Percentiles rank a stretch among this genome's conserved stretches.
phyloP scores from a whole-genome alignment of 2,888 invertebrate genomes.

The Lochmaea capreae region DNA sequence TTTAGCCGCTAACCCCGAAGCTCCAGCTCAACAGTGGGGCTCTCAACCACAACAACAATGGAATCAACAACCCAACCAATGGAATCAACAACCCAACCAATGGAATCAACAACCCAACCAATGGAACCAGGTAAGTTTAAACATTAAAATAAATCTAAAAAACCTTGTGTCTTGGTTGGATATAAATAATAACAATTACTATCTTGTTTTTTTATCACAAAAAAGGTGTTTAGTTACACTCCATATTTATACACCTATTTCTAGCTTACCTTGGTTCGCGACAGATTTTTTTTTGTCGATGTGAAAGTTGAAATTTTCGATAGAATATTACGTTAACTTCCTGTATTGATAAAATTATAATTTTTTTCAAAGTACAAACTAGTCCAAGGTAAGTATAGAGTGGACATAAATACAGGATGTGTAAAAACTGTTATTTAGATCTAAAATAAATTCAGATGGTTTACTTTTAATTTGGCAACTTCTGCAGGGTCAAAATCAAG shows the following conservation, averaged over 20 bases:
- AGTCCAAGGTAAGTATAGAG: neutral
- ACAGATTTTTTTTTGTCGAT: neutral
- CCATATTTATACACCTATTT: neutral
- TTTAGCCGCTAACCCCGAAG: constrained; percentile 60
- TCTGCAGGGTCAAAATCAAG: constrained; percentile 32
- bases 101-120: constrained; percentile 36
- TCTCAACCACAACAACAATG: constrained; percentile 44
- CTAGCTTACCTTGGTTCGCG: neutral
- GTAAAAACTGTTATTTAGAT: neutral
- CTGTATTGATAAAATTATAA: constrained; percentile 3
- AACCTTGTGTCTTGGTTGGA: too few species aligned
- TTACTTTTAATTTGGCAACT: neutral
- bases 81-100: constrained; percentile 14
- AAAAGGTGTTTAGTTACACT: neutral
- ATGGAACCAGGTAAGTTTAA: constrained; percentile 33
- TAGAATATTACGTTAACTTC: neutral
- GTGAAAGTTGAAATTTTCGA: neutral
- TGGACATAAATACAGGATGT: neutral
- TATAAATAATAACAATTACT: neutral
- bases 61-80: constrained; percentile 26
- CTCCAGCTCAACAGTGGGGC: constrained; percentile 50
- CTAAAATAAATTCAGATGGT: neutral
- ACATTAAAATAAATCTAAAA: neutral
- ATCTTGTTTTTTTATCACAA: neutral
- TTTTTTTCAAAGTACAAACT: neutral